Base-by-base conservation (phyloP, 2,797 vertebrate species). In the Onychomys arenicola region DNA sequence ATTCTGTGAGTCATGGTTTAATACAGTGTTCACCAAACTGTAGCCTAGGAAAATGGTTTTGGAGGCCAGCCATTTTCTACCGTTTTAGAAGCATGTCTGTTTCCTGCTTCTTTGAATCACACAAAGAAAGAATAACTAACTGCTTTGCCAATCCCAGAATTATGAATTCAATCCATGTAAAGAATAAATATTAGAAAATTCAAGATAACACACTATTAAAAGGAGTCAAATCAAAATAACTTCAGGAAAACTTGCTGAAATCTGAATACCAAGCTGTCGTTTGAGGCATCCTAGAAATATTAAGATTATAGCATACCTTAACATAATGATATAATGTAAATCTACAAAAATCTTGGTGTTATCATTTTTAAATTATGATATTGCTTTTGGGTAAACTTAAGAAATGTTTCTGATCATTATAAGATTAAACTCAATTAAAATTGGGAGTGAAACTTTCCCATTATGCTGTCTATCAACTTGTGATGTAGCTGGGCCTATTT, bases 1-100 rank as follows among this genome's bases (percentile, higher is more conserved):
- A 94, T 89, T 95, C 69, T 34, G 57, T 80, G 34, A 32, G 37
- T 87, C 75, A 16, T 46, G 43, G 86, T 89, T 96, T 93, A 88
- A 93, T 94, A 93, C 13, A 93, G 46, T 95, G 78, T 76, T 95
- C 78, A 92, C 80, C 77, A 97, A 96, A 94, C 89, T 95, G 73
- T 92, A 81, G 55, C 80, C n/a, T 80, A 92, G 91, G 75, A 95
- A 96, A 95, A 93, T 40, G 67, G 57, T 40, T 96, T 91, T 95
- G 82, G 83, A 97, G 59, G 69, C 83, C 40, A 89, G 88, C 57
- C 86, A 93, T 95, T 85, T 89, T 95, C 82, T 59, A 43, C n/a
- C 12, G 59, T 93, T 93, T 92, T 82, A 89, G 95, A 55, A 91
- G 49, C 25, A 57, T 16, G 49, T 32, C 77, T 46, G 6, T 93